These are phyloP conservation scores for Sphaerodactylus townsendi DNA, from an alignment of 2,113 vertebrate genomes.

Conservation along the genomic window DNA sequence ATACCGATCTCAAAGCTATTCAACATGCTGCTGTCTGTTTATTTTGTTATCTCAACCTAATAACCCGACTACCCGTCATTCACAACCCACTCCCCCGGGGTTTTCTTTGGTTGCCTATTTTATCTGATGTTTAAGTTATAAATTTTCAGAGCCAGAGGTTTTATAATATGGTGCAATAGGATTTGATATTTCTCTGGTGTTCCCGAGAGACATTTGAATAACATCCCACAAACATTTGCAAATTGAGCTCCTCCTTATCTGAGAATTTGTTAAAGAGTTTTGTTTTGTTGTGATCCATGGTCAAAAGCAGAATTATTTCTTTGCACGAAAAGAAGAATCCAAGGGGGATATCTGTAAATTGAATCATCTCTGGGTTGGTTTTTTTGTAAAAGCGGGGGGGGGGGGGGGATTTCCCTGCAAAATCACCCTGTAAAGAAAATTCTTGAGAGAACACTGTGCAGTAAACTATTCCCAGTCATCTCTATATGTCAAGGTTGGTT, in stretches of 20 bases:
- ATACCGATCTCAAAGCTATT: conserved; percentile 7
- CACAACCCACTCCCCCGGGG: neutral
- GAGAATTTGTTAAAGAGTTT: neutral
- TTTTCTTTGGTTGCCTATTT: conserved; percentile 9
- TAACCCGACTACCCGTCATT: conserved; percentile 33
- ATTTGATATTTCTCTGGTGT: neutral
- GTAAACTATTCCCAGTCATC: neutral
- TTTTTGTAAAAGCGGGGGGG: too few relatives aligned
- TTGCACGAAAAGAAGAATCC: neutral
- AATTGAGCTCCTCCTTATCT: neutral
- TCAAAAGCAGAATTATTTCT: neutral
- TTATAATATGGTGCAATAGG: conserved; percentile 7
- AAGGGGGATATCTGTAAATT: neutral
- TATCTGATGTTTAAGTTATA: conserved; percentile 5
- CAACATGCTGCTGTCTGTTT: conserved; percentile 2
- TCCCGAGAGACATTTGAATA: neutral
- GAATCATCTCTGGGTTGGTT: too few relatives aligned
- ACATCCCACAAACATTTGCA: neutral
- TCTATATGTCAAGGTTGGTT: neutral
- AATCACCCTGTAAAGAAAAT: too few relatives aligned
- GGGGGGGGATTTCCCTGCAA: neutral
- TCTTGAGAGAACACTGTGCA: neutral
- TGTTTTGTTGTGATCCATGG: neutral
- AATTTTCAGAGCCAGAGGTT: conserved; percentile 44
- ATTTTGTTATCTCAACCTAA: conserved; percentile 44